A percentile compares a stretch with the other conserved stretches of the same genome.
Evolutionary conservation across 2,113 vertebrate genomes (phyloP).

Genomic region (Riparia riparia): DNA sequence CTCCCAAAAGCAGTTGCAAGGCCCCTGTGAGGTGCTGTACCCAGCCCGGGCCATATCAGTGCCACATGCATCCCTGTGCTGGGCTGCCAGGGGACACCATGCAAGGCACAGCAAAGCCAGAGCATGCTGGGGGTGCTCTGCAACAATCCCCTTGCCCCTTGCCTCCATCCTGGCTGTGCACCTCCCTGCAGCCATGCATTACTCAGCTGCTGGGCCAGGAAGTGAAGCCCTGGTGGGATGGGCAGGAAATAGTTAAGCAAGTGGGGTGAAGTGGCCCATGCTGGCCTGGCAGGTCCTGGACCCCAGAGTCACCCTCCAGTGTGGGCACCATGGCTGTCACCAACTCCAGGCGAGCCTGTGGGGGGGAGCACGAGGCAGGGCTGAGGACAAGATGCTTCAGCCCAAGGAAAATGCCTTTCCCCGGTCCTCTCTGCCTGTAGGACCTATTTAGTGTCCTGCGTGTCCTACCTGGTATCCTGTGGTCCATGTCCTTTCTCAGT

Average conservation of each 20-base stretch:
- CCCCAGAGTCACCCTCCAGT: background rate
- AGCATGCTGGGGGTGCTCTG: fast-evolving
- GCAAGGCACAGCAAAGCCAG: fast-evolving
- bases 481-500: fast-evolving
- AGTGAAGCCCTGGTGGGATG: conserved; percentile 31
- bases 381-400: background rate
- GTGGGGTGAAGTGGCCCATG: background rate
- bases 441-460: background rate
- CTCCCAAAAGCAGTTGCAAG: background rate
- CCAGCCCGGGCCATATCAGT: fast-evolving
- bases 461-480: background rate
- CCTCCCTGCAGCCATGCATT: background rate
- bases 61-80: background rate
- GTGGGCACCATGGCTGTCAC: background rate
- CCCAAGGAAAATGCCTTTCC: no score
- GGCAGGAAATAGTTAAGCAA: conserved; percentile 58
- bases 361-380: background rate
- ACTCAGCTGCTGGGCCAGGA: conserved; percentile 1
- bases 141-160: background rate
- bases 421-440: background rate
- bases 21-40: background rate
- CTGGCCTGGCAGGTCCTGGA: conserved; percentile 13
- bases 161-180: fast-evolving
- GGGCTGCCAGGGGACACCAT: background rate
- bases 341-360: fast-evolving